Conservation (phyloP, 2,113 vertebrate species). For the Castor canadensis region DNA sequence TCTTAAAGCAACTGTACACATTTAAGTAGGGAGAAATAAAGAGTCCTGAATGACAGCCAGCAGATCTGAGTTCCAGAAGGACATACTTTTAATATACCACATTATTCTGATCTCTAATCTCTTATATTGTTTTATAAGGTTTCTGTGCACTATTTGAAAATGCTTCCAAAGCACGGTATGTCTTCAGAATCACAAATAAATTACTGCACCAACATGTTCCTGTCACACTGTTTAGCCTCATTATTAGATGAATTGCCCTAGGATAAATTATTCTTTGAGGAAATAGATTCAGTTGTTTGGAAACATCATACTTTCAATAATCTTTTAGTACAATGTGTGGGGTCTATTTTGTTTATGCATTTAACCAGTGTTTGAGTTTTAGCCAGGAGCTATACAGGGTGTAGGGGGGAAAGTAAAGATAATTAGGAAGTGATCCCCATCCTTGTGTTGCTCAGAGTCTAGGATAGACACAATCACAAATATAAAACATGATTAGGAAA, state of each 20-base stretch:
- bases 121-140: constrained; percentile 65
- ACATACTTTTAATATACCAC: no score
- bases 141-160: constrained; percentile 63
- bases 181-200: constrained; percentile 62
- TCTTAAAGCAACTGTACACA: not conserved
- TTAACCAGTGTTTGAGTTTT: not conserved
- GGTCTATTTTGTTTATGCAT: not conserved
- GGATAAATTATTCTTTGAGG: constrained; percentile 17
- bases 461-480: not conserved
- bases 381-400: not conserved
- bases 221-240: constrained; percentile 31
- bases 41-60: no score
- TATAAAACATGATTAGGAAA: not conserved
- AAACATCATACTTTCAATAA: constrained; percentile 22
- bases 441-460: not conserved
- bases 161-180: constrained; percentile 63
- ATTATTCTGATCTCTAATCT: constrained; percentile 67
- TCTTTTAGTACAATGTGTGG: not conserved
- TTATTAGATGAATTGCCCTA: not conserved
- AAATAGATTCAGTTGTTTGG: not conserved
- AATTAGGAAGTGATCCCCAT: not conserved
- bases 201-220: constrained; percentile 40
- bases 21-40: constrained; percentile 27
- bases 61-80: constrained; percentile 36
- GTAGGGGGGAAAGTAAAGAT: not conserved